Evolutionary conservation across 2,888 invertebrate species (phyloP).

Genomic region (Hoplodrina ambigua): DNA sequence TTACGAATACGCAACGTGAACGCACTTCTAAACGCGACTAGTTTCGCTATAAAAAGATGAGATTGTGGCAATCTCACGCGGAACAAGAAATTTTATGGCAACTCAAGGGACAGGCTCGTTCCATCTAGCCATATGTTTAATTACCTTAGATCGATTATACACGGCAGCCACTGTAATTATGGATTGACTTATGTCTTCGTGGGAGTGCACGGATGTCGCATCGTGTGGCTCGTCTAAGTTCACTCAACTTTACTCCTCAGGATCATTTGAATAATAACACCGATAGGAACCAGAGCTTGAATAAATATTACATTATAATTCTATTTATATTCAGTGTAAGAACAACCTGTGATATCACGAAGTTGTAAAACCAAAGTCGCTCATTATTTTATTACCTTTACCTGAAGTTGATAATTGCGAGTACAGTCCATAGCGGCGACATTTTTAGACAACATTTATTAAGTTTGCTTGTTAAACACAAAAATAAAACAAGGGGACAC

Average conservation of each 20-base stretch:
- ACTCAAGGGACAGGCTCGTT: conserved; percentile 68
- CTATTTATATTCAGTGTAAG: conserved; percentile 33
- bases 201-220: conserved; percentile 59
- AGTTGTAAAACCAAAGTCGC: conserved; percentile 22
- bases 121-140: conserved; percentile 76
- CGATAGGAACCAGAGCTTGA: conserved; percentile 44
- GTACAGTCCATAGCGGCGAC: conserved; percentile 1
- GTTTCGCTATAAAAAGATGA: conserved; percentile 79
- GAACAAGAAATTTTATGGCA: conserved; percentile 82
- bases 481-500: conserved; percentile 19
- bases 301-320: conserved; percentile 47
- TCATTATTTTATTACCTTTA: conserved; percentile 34
- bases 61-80: conserved; percentile 79
- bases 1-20: conserved; percentile 72
- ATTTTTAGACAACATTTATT: conserved; percentile 24
- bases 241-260: conserved; percentile 57
- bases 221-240: conserved; percentile 50
- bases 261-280: conserved; percentile 46
- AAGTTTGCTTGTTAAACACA: conserved; percentile 26
- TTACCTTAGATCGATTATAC: conserved; percentile 83
- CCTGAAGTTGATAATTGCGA: conserved; percentile 25
- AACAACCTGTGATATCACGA: conserved; percentile 28
- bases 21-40: conserved; percentile 75
- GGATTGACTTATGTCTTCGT: conserved; percentile 57
- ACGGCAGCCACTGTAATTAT: conserved; percentile 73